Evolutionary conservation across 1,140 invertebrate genomes (phyloP), one percentile per base, ranked within the genome.

Genomic region (Rhagoletis pomonella): DNA sequence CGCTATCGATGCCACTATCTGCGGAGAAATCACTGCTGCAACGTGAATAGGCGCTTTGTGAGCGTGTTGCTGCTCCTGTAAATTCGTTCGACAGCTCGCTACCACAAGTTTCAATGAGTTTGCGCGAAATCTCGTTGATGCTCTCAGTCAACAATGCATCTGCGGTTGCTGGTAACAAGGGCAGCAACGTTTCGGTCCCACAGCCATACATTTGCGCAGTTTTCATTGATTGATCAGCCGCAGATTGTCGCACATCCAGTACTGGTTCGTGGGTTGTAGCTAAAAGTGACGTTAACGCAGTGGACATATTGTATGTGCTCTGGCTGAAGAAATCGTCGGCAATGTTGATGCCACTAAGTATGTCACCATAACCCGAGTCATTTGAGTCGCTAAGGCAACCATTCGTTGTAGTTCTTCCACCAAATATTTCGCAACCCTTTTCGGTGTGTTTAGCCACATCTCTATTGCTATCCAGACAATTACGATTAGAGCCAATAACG

Each of bases 41-140:
- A 77, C 88, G 44, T 88, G 88, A 87, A 86, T 58, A 87, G 55
- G 69, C 44, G 67, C 86, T 77, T 14, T 47, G 14, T n/a, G 60
- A 64, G 12, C 42, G 60, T 12, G 62, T 29, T 5, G 44, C n/a
- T 29, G 86, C n/a, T 5, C 14, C 42, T 47, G 55, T 10, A 5
- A 81, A 47, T 55, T 81, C 73, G 47, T 55, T 81, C 50, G 73
- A 3, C 19, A 67, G 14, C 60, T 88, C 87, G 77, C 87, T 87
- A 17, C 89, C 89, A 42, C 90, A 90, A 1, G 90, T 90, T 87
- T 93, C 92, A 88, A 93, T 93, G 19, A 93, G 88, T 89, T 93
- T 93, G 62, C 90, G 89, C 62, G 92, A 93, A 88, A 93, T 93
- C 89, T 93, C 92, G 85, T 92, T 93, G 87, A 93, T 91, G 73